These are phyloP conservation scores for Strigamia transsilvanica DNA, from an alignment of 2,888 invertebrate species.

Conservation along the genomic window DNA sequence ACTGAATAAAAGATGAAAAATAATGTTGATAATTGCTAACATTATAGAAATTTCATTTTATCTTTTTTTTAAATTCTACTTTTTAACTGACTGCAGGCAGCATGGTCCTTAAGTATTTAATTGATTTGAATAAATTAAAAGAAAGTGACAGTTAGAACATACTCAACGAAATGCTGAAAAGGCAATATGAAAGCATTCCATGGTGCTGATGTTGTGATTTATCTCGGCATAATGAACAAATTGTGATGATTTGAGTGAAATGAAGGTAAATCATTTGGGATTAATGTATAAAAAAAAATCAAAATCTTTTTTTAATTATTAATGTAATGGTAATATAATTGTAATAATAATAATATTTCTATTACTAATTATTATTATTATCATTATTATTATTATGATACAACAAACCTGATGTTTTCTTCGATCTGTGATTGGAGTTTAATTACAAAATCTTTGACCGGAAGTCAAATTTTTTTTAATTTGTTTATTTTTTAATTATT, in stretches of 20 bases:
- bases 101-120: not conserved
- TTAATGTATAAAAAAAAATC: conserved; percentile 11
- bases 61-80: conserved; percentile 1
- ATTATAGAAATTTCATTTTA: not conserved
- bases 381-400: not conserved
- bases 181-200: conserved; percentile 26
- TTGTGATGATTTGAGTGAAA: conserved; percentile 30
- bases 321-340: not conserved
- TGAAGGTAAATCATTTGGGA: conserved; percentile 5
- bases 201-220: conserved; percentile 29
- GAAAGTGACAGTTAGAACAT: conserved; percentile 37
- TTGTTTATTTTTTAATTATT: conserved; percentile 10
- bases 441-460: conserved; percentile 34
- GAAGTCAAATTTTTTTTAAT: not conserved
- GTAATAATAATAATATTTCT: not conserved
- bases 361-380: conserved; percentile 1
- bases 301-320: conserved; percentile 13
- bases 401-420: conserved; percentile 33
- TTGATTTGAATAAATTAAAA: not conserved
- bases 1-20: not conserved
- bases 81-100: conserved; percentile 11
- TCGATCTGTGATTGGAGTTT: conserved; percentile 46
- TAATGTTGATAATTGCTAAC: not conserved
- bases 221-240: conserved; percentile 45
- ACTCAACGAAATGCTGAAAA: conserved; percentile 16